Evolutionary conservation across 2,797 vertebrate genomes (phyloP).

Genomic region (Tragopan temminckii): DNA sequence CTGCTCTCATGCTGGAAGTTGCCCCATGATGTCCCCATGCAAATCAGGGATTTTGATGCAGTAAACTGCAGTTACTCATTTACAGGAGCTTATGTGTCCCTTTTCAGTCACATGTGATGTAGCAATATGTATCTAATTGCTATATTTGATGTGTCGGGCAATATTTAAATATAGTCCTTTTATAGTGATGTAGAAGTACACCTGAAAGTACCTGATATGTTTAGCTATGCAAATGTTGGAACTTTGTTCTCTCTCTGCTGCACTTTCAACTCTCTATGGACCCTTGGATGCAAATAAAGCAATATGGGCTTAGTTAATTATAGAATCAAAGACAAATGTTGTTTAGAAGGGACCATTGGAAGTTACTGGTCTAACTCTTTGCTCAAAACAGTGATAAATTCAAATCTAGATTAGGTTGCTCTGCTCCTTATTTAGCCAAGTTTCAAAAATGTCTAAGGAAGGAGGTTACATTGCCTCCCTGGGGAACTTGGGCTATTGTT

Average conservation of each 20-base stretch:
- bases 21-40: neutral
- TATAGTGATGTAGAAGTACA: neutral
- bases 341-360: neutral
- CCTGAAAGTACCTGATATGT: neutral
- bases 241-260: neutral
- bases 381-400: neutral
- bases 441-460: neutral
- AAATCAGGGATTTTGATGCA: neutral
- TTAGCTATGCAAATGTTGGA: constrained; percentile 25
- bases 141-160: neutral
- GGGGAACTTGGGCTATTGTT: neutral
- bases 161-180: constrained; percentile 10
- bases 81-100: neutral
- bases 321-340: constrained; percentile 10
- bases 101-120: neutral
- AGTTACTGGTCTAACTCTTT: neutral
- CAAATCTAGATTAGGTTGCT: neutral
- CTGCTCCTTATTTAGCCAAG: neutral
- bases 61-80: constrained; percentile 3
- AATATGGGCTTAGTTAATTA: neutral
- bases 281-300: neutral
- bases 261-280: constrained; percentile 7
- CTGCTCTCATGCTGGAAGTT: neutral
- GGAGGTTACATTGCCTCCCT: neutral
- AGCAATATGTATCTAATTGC: neutral